Evolutionary conservation across 2,797 vertebrate genomes (phyloP).

Genomic region (Anomalospiza imberbis): DNA sequence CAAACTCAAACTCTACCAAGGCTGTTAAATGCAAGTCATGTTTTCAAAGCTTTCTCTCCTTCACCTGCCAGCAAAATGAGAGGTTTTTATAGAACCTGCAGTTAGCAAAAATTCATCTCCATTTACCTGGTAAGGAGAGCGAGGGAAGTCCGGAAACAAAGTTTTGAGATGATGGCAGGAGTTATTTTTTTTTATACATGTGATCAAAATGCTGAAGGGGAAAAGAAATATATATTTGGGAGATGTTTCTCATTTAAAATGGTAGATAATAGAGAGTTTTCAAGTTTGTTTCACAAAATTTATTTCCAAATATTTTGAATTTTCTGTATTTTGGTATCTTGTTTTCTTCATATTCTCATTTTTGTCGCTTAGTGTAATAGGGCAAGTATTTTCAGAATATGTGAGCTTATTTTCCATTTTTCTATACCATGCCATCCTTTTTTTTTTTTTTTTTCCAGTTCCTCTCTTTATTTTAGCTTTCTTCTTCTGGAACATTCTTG

Average conservation of each 20-base stretch:
- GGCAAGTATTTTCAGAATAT: background rate
- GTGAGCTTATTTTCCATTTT: background rate
- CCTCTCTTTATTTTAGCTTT: background rate
- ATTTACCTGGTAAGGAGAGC: background rate
- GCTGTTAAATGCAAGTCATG: background rate
- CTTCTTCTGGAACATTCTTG: background rate
- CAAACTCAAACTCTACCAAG: background rate
- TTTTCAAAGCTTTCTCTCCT: background rate
- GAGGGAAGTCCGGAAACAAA: background rate
- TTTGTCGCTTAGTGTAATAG: background rate
- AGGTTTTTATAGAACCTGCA: background rate
- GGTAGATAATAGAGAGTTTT: background rate
- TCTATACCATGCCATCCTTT: background rate
- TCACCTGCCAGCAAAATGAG: background rate
- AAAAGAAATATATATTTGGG: background rate
- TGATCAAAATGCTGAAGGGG: background rate
- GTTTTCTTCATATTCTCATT: background rate
- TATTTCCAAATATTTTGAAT: background rate
- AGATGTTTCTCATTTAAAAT: background rate
- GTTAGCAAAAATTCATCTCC: background rate
- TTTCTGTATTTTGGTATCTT: background rate
- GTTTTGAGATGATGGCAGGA: background rate
- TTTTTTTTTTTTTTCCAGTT: background rate
- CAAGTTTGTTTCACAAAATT: background rate
- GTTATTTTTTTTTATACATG: background rate